These are phyloP conservation scores for Tipula lateralis DNA, from an alignment of 2,888 invertebrate genomes.

Conservation along the genomic window DNA sequence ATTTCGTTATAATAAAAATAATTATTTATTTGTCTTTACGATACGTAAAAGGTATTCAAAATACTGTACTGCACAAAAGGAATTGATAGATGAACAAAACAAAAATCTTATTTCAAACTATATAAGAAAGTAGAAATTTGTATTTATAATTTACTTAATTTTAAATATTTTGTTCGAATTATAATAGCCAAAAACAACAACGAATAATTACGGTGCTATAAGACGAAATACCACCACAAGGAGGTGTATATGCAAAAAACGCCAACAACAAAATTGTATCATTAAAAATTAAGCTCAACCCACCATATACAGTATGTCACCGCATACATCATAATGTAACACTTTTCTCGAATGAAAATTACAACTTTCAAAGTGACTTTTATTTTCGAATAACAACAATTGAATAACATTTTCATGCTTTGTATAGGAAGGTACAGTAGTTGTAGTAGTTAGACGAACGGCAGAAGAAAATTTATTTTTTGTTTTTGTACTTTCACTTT, in stretches of 20 bases:
- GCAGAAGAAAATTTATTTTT: background rate
- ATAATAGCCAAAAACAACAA: background rate
- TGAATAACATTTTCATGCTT: too few species aligned
- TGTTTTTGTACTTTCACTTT: background rate
- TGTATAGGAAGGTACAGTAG: too few species aligned
- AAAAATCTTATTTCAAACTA: background rate
- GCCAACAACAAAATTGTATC: background rate
- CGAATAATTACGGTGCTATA: background rate
- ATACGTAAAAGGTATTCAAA: too few species aligned
- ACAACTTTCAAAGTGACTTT: background rate
- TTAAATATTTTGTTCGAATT: background rate
- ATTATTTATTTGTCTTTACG: too few species aligned
- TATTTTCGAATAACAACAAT: background rate
- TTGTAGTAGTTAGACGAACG: too few species aligned
- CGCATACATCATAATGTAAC: background rate
- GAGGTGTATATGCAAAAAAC: background rate
- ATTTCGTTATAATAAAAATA: too few species aligned
- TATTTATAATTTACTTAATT: background rate
- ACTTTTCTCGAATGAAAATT: background rate
- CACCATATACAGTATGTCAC: background rate
- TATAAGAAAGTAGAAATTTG: background rate
- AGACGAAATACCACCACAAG: background rate
- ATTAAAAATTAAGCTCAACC: background rate
- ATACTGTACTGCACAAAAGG: background rate
- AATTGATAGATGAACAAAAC: background rate